Percentiles rank a stretch among this genome's conserved stretches.
Conservation (phyloP, 30 jellyfish, hydroid and myxozoan genomes). For the Mastigias papua region DNA sequence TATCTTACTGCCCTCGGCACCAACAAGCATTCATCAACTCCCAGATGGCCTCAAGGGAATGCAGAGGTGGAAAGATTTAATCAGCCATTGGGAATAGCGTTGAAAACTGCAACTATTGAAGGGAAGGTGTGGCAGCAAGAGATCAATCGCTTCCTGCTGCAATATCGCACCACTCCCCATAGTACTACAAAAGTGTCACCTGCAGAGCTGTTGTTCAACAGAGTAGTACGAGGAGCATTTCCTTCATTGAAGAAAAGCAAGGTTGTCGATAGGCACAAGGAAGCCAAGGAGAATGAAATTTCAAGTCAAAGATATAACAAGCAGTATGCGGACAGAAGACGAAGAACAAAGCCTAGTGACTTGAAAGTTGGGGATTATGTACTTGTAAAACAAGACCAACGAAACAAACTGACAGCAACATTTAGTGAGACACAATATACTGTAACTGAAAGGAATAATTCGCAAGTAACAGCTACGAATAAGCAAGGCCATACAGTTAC, state of each 20-base stretch:
- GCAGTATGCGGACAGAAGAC: conserved; percentile 18
- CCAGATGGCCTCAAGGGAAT: conserved; percentile 44
- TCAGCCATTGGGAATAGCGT: conserved; percentile 40
- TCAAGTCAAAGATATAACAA: background rate
- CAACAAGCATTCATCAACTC: background rate
- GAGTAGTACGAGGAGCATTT: conserved; percentile 43
- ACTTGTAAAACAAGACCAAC: conserved; percentile 12
- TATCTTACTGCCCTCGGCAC: conserved; percentile 22
- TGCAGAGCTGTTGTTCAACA: conserved; percentile 35
- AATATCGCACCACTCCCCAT: background rate
- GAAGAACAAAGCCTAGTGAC: conserved; percentile 19
- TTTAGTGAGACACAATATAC: background rate
- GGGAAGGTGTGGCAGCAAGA: conserved; percentile 64
- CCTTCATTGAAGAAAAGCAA: background rate
- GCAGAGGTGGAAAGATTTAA: conserved; percentile 50
- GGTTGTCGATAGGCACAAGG: background rate
- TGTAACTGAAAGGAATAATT: background rate
- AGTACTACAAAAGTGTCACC: background rate
- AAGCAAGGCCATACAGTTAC: background rate
- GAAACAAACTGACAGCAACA: conserved; percentile 29
- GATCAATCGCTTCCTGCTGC: conserved; percentile 8
- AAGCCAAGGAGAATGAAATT: conserved; percentile 11
- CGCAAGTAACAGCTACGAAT: background rate
- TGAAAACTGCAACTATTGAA: no score
- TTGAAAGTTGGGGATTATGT: conserved; percentile 30